Evolutionary conservation across 2,797 vertebrate genomes (phyloP), one percentile per base, ranked within the genome.

Genomic region (Kryptolebias ocellatus): DNA sequence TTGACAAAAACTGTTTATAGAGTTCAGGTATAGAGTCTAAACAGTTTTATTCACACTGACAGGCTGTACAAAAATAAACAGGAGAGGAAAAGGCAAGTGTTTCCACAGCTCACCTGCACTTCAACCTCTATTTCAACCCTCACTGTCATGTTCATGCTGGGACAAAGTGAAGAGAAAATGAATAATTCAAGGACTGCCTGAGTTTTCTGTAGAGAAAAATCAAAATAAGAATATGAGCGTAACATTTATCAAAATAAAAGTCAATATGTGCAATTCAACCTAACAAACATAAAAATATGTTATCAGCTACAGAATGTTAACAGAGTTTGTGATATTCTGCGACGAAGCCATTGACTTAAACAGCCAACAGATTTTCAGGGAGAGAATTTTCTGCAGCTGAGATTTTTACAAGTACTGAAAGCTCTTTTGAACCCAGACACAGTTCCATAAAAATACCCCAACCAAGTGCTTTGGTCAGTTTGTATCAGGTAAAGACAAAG

Each of bases 141-240:
- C 59, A 71, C 78, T 75, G 80, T 79, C 76, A 68, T 72, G 63
- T 79, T 80, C 84, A 72, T 34, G 64, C 68, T 69, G 68, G 44
- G 76, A 79, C 71, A 81, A 88, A 86, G 77, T 77, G 67, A 90
- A 84, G 83, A 83, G 65, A 70, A 61, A 64, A 88, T 90, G 78
- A 91, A 90, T 89, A 83, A 91, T 90, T 89, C 83, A 91, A 73
- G 59, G 60, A 68, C 59, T 53, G 67, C 46, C 49, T 51, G 67
- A 60, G 47, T 71, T 51, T 60, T 83, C 49, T 57, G 24, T 60
- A 28, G 31, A 72, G 37, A 53, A 65, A 74, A 66, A 62, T 17
- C 18, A 55, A 61, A 52, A 55, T 47, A 46, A 17, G 11, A 58
- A 65, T 65, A 70, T n/a, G 31, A 42, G 62, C 39, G 55, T 50